Conservation (phyloP, 2,888 invertebrate species). For the Acheta domesticus region DNA sequence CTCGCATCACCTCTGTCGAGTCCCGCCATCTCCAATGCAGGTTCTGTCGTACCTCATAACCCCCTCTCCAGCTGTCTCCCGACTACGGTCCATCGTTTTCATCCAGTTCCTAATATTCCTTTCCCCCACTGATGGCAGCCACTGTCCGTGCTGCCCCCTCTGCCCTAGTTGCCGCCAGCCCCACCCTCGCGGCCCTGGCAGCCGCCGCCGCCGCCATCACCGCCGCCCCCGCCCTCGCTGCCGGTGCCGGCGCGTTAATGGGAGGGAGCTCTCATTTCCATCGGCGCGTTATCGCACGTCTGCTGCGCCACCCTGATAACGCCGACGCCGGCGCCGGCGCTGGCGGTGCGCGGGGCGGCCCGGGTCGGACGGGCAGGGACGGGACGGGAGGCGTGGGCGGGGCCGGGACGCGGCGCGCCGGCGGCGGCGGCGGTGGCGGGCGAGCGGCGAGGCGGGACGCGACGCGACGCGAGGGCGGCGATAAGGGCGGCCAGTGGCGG, state of each 20-base stretch:
- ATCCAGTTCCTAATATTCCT: neutral
- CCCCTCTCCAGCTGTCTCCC: no score
- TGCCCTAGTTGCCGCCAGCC: no score
- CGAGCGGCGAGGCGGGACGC: neutral
- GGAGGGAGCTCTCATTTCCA: neutral
- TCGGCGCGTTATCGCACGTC: slow-evolving; percentile 3
- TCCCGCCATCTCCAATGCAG: no score
- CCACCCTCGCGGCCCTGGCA: neutral
- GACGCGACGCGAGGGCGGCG: no score
- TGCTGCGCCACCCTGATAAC: slow-evolving; percentile 5
- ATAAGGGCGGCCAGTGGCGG: no score
- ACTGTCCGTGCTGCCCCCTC: neutral
- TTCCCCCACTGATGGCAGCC: neutral
- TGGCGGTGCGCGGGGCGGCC: neutral
- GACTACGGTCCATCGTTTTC: no score
- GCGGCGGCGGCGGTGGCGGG: no score
- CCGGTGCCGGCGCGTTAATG: neutral
- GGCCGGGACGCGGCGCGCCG: neutral
- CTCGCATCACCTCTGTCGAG: no score
- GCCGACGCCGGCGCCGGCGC: neutral
- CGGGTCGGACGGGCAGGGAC: neutral
- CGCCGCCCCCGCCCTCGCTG: neutral
- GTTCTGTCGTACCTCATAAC: no score
- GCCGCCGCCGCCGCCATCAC: neutral
- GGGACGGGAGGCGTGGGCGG: neutral